Evolutionary conservation across 1,140 invertebrate species (phyloP), one percentile per base, ranked within the genome.

Genomic region (Calosoma granatense): DNA sequence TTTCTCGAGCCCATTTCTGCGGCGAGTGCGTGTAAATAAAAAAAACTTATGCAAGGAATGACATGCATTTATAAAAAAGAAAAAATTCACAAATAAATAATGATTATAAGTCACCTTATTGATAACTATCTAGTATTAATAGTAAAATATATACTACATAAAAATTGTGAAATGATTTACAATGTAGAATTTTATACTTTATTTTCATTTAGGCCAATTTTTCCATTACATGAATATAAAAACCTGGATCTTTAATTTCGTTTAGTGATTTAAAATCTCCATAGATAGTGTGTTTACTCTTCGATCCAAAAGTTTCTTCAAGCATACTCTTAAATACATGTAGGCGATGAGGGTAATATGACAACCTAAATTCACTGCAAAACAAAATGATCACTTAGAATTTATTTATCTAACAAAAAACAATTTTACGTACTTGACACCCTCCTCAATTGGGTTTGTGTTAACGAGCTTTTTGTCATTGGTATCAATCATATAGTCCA

Each of bases 161-260:
- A n/a, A n/a, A n/a, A n/a, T n/a, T n/a, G n/a, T n/a, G n/a, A n/a
- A n/a, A n/a, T n/a, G n/a, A n/a, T n/a, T n/a, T n/a, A n/a, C n/a
- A n/a, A n/a, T n/a, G n/a, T n/a, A n/a, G n/a, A n/a, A n/a, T n/a
- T n/a, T n/a, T n/a, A n/a, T n/a, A n/a, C n/a, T n/a, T n/a, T n/a
- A n/a, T n/a, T n/a, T n/a, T n/a, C n/a, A n/a, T n/a, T 19, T 15
- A 6, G 9, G 14, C 14, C 19, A 60, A 63, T 66, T 90, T 92
- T 72, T 90, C 78, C 54, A 92, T 76, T 6, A 91, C 76, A 65
- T 93, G 90, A 55, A 93, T 90, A 62, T 89, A 93, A 70, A 91
- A 92, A 22, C 81, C 86, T 1, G 90, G 89, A 61, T 79, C 75
- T 56, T 81, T 64, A 11, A 82, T 74, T 59, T 82, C 64, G 30